phyloP scores from a whole-genome alignment of 2,113 vertebrate species.

The Falco punctatus region DNA sequence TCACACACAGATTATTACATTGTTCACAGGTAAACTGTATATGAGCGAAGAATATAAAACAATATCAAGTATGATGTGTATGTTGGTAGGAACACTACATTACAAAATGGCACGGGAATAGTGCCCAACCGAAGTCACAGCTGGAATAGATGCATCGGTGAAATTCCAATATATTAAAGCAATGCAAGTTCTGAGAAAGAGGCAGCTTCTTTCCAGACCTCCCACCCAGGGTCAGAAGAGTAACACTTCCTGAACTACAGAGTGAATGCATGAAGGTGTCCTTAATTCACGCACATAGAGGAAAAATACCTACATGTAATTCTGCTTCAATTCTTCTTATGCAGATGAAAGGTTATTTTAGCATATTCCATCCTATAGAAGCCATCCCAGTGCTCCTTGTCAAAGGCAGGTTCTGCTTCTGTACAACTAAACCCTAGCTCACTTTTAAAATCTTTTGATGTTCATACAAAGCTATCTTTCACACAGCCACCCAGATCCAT shows the following conservation, averaged over 20 bases:
- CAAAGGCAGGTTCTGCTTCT: not conserved
- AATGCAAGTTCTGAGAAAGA: not conserved
- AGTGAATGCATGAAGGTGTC: not conserved
- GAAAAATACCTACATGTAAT: not conserved
- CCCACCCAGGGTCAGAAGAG: not conserved
- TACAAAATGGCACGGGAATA: not conserved
- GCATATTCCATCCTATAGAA: not conserved
- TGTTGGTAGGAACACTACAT: not conserved
- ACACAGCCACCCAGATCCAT: not conserved
- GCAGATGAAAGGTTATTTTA: not conserved
- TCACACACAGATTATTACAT: slow-evolving; percentile 41
- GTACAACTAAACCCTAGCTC: not conserved
- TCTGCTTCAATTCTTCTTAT: not conserved
- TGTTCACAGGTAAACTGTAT: not conserved
- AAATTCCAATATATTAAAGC: not conserved
- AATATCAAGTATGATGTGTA: not conserved
- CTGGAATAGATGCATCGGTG: not conserved
- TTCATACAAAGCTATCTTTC: not conserved
- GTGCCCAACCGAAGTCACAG: not conserved
- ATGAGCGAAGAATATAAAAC: not conserved
- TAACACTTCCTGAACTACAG: not conserved
- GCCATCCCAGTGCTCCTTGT: not conserved
- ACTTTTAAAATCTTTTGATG: not conserved
- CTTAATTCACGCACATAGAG: not conserved
- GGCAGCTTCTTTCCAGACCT: not conserved